Base-by-base conservation (phyloP, 1,140 invertebrate species). In the Hyposmocoma kahamanoa region DNA sequence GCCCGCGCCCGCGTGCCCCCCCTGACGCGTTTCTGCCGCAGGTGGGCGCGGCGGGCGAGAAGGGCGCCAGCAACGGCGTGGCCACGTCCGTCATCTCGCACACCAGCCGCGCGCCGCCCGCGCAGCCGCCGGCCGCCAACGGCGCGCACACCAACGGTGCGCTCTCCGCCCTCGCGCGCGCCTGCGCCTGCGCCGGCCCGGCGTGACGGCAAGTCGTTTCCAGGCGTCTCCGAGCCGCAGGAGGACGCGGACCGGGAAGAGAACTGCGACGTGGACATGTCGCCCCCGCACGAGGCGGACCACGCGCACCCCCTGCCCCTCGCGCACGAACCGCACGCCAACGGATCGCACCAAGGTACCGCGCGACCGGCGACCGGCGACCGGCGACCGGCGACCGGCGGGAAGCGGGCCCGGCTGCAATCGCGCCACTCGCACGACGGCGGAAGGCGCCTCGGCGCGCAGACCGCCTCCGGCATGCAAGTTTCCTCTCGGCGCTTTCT, bases 1-100 rank as follows among this genome's bases (percentile, higher is more conserved):
- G 90, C 92, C 11, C 92, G 93, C 83, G 88, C 92, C 6, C 20
- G 10, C 6, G 3, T 6, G n/a, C n/a, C n/a, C n/a, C n/a, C n/a
- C n/a, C n/a, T n/a, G n/a, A n/a, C n/a, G n/a, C n/a, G n/a, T n/a
- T n/a, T n/a, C n/a, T n/a, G n/a, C n/a, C n/a, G 53, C 68, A 63
- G 44, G 36, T 19, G 32, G n/a, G n/a, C n/a, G n/a, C n/a, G n/a
- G 15, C 36, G 19, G 36, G 19, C 2, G 36, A 6, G 18, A 6
- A 6, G 22, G 43, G 57, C 19, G 45, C 39, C 53, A 46, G 59
- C 49, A 75, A 78, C 63, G 74, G 75, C 56, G 67, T 76, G 44
- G 67, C 71, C 48, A 76, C 81, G n/a, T 85, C 84, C 20, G 83
- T 86, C 38, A 81, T 82, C 49, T 74, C 80, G 50, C 82, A 80